Percentiles rank a stretch among this genome's conserved stretches.
Evolutionary conservation across 2,113 vertebrate genomes (phyloP).

Genomic region (Xenotilapia flavipinnis): DNA sequence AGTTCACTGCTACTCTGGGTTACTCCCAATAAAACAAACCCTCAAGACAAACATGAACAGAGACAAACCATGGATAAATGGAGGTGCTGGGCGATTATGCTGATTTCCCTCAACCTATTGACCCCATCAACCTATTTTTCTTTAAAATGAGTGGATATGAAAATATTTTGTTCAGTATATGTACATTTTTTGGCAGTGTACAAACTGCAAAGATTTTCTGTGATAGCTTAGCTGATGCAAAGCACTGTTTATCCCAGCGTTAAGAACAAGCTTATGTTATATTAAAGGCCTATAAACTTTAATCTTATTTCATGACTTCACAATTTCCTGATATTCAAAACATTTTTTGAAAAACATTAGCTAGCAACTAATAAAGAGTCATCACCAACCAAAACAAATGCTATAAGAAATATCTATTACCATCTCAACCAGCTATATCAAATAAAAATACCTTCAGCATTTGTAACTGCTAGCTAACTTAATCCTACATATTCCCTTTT

Average conservation of each 20-base stretch:
- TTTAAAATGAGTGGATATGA: neutral
- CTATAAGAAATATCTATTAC: neutral
- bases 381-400: neutral
- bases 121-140: neutral
- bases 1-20: neutral
- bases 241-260: rapidly evolving
- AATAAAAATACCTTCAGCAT: neutral
- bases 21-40: neutral
- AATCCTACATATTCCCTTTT: neutral
- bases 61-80: neutral
- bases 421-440: neutral
- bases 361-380: neutral
- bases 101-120: neutral
- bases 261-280: neutral
- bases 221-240: neutral
- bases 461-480: neutral
- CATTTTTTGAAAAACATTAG: neutral
- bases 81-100: neutral
- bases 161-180: rapidly evolving
- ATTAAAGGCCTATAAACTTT: neutral
- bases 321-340: neutral
- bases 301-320: neutral
- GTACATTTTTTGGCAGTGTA: neutral
- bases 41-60: neutral
- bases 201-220: neutral